phyloP scores from a whole-genome alignment of 2,113 vertebrate species.

The Pelmatolapia mariae region DNA sequence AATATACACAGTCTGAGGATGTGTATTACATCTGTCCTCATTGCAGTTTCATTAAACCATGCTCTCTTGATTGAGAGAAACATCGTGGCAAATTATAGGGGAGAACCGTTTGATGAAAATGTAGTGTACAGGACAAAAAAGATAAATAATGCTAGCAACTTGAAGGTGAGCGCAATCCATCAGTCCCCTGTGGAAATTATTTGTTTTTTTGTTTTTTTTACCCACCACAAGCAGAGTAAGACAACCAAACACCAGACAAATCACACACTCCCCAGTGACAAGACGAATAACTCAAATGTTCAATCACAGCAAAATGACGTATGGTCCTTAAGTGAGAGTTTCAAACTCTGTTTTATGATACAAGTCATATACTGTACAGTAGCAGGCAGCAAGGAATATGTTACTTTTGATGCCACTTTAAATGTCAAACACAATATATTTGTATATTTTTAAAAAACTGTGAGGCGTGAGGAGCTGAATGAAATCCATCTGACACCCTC shows the following conservation, averaged over 20 bases:
- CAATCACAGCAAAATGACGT: slow-evolving; percentile 36
- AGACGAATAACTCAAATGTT: slow-evolving; percentile 42
- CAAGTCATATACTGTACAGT: slow-evolving; percentile 27
- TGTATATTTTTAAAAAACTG: neutral
- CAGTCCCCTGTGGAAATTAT: slow-evolving; percentile 38
- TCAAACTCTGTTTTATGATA: slow-evolving; percentile 34
- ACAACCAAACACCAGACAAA: slow-evolving; percentile 39
- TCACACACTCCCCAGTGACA: slow-evolving; percentile 18
- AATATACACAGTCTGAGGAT: slow-evolving; percentile 41
- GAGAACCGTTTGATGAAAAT: slow-evolving; percentile 48
- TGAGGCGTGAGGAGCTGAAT: neutral
- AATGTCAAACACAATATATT: slow-evolving; percentile 10
- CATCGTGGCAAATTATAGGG: slow-evolving; percentile 37
- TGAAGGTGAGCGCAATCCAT: slow-evolving; percentile 61
- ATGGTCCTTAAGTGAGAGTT: slow-evolving; percentile 30
- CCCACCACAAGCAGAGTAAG: neutral
- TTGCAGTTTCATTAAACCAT: slow-evolving; percentile 57
- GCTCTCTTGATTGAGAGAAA: slow-evolving; percentile 43
- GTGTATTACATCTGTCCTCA: slow-evolving; percentile 58
- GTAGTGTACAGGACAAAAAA: slow-evolving; percentile 37
- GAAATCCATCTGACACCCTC: neutral
- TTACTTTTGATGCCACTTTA: slow-evolving; percentile 16
- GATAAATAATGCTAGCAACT: slow-evolving; percentile 53
- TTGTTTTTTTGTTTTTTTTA: neutral
- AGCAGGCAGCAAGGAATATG: slow-evolving; percentile 21